Conservation (phyloP, 2,888 invertebrate genomes). For the Pherbina coryleti region DNA sequence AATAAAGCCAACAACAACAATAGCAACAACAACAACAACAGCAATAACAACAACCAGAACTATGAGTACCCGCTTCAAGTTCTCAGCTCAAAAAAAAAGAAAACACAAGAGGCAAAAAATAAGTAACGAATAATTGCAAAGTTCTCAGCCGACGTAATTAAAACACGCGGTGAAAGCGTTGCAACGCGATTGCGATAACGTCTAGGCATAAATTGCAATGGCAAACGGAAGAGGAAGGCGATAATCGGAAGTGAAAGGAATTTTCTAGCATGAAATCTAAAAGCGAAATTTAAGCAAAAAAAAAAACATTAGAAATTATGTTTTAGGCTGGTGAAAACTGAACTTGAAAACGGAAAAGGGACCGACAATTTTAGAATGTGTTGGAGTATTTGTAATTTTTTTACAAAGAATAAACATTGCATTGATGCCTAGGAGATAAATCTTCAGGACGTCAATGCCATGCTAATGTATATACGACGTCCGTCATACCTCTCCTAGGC, state of each 20-base stretch:
- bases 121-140: slow-evolving; percentile 31
- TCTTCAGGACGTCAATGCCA: too few relatives aligned
- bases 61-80: slow-evolving; percentile 1
- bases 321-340: too few relatives aligned
- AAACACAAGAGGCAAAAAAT: background rate
- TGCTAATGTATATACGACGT: too few relatives aligned
- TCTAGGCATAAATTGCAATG: background rate
- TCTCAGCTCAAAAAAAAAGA: background rate
- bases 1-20: slow-evolving; percentile 25
- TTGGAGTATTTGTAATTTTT: too few relatives aligned
- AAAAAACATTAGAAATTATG: background rate
- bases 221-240: background rate
- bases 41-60: background rate
- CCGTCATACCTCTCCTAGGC: too few relatives aligned
- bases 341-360: too few relatives aligned
- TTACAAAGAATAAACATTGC: too few relatives aligned
- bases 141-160: slow-evolving; percentile 27
- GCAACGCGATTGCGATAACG: background rate
- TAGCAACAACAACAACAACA: slow-evolving; percentile 16
- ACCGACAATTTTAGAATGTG: too few relatives aligned
- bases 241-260: slow-evolving; percentile 8
- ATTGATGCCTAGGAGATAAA: too few relatives aligned
- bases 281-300: background rate
- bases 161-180: slow-evolving; percentile 9
- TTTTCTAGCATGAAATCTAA: background rate